phyloP scores from a whole-genome alignment of 2,113 vertebrate genomes.

The Pterocles orientalis region DNA sequence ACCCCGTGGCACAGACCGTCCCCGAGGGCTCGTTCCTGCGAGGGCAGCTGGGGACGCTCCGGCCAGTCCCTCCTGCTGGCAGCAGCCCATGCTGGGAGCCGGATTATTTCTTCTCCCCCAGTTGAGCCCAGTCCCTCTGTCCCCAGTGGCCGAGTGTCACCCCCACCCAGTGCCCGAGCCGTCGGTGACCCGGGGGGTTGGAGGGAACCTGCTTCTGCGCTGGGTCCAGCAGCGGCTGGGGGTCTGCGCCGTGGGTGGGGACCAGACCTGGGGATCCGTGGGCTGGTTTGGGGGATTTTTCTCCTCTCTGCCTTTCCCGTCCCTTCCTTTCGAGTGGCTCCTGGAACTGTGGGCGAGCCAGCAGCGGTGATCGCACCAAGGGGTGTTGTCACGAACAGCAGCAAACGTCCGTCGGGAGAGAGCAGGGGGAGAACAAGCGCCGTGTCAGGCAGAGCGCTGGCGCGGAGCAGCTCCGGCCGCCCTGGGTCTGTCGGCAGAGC shows the following conservation, averaged over 20 bases:
- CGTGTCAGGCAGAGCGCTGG: too few relatives aligned
- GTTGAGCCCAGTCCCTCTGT: background rate
- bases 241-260: background rate
- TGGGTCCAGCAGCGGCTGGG: too few relatives aligned
- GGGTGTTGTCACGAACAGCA: background rate
- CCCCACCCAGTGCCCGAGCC: background rate
- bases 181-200: background rate
- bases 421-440: too few relatives aligned
- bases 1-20: background rate
- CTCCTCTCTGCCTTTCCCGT: background rate
- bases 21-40: accelerated
- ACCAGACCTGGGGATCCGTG: background rate
- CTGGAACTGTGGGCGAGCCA: background rate
- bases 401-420: background rate
- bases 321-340: background rate
- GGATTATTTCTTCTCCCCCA: background rate
- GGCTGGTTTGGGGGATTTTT: accelerated
- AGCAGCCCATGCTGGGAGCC: background rate
- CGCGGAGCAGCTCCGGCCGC: too few relatives aligned
- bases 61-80: background rate
- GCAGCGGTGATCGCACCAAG: background rate
- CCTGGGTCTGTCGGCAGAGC: too few relatives aligned
- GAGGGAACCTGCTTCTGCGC: too few relatives aligned
- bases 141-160: background rate
- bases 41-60: background rate